A percentile compares a stretch with the other conserved stretches of the same genome.
These are phyloP conservation scores for Arenaria interpres DNA, from an alignment of 2,113 vertebrate genomes.

Conservation along the genomic window DNA sequence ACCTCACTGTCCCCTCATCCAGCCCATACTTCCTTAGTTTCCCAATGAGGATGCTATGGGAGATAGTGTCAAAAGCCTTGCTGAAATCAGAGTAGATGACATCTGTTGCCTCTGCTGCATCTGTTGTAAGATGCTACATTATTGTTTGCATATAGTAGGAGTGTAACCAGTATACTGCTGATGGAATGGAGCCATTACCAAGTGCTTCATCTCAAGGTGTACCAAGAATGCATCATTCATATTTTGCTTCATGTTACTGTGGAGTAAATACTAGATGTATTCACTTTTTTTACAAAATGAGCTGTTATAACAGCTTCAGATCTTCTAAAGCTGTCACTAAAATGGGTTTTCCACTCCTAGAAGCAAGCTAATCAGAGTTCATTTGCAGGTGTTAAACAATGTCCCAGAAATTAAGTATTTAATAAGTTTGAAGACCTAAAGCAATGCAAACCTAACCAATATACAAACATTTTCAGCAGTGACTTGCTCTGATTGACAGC, in stretches of 20 bases:
- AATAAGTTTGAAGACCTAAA: background rate
- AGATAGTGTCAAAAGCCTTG: no score
- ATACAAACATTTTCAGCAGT: background rate
- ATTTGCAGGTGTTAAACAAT: background rate
- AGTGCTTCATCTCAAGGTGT: background rate
- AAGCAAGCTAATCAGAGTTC: background rate
- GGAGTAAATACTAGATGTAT: background rate
- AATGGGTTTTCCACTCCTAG: background rate
- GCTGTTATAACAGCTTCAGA: background rate
- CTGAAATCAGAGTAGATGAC: no score
- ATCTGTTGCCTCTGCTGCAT: no score
- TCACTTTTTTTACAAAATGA: background rate
- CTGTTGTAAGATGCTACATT: background rate
- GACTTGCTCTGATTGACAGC: background rate
- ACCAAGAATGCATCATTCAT: background rate
- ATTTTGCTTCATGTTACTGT: background rate
- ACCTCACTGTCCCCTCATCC: no score
- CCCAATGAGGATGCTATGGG: no score
- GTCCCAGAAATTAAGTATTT: background rate
- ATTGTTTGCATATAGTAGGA: background rate
- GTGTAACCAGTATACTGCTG: background rate
- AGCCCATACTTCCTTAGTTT: no score
- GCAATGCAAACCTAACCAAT: background rate
- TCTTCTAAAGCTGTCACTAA: background rate
- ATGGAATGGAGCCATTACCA: background rate